These are phyloP conservation scores for Tragopan temminckii DNA, from an alignment of 2,797 vertebrate species.

Conservation along the genomic window DNA sequence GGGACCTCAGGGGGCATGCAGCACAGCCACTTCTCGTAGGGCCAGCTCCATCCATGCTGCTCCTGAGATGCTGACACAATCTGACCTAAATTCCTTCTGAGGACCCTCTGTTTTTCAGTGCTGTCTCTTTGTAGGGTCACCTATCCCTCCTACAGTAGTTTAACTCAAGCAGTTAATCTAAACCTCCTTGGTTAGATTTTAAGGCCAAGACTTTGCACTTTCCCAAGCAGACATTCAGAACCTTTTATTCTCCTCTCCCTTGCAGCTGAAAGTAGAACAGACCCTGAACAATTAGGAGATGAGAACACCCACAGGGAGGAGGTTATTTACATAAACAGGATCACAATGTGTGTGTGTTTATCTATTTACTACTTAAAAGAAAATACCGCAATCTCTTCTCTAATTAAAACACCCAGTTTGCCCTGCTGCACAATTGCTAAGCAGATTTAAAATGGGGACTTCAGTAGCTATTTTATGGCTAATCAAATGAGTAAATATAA, in stretches of 20 bases:
- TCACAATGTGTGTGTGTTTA: slow-evolving; percentile 33
- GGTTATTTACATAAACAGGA: slow-evolving; percentile 67
- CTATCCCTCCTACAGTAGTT: not conserved
- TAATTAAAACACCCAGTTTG: slow-evolving; percentile 71
- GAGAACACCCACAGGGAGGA: slow-evolving; percentile 50
- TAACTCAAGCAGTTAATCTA: not conserved
- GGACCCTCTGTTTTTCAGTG: not conserved
- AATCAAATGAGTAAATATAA: slow-evolving; percentile 81
- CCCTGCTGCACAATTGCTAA: slow-evolving; percentile 73
- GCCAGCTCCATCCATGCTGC: not conserved
- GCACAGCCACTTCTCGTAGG: not conserved
- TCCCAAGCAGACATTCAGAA: not conserved
- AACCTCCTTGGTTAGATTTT: not conserved
- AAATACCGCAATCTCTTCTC: slow-evolving; percentile 49
- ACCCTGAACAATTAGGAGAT: slow-evolving; percentile 40
- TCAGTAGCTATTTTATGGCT: slow-evolving; percentile 76
- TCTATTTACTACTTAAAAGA: slow-evolving; percentile 60
- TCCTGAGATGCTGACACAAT: not conserved
- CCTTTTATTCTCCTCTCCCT: not conserved
- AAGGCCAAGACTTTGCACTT: not conserved
- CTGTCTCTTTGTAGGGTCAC: not conserved
- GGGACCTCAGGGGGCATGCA: not conserved
- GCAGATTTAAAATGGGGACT: slow-evolving; percentile 72
- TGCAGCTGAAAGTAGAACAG: slow-evolving; percentile 43
- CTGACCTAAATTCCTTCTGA: not conserved